Evolutionary conservation across 2,113 vertebrate species (phyloP).

Genomic region (Leptocoma aspasia): DNA sequence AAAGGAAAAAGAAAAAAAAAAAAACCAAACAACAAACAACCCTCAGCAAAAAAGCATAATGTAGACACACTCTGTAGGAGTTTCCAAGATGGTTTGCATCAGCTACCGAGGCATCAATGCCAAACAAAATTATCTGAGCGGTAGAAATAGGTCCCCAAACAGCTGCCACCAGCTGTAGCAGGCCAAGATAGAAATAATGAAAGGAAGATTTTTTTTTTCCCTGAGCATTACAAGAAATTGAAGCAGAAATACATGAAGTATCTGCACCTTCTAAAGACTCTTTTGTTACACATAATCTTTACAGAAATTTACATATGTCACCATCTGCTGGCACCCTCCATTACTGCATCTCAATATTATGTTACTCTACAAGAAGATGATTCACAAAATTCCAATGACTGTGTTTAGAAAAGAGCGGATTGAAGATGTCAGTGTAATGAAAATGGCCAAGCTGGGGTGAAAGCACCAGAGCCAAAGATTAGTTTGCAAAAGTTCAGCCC

Average conservation of each 20-base stretch:
- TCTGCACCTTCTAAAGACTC: not conserved
- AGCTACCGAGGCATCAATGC: constrained; percentile 39
- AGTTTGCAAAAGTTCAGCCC: not conserved
- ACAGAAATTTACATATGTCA: not conserved
- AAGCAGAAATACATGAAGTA: not conserved
- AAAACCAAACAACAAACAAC: not conserved
- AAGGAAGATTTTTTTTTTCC: not conserved
- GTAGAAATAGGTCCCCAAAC: constrained; percentile 48
- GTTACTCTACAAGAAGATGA: not conserved
- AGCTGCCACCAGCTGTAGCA: constrained; percentile 55
- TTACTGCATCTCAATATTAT: not conserved
- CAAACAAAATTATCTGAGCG: constrained; percentile 58
- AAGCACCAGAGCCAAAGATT: not conserved
- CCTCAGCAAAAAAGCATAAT: constrained; percentile 20
- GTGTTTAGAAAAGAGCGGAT: not conserved
- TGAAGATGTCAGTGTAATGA: not conserved
- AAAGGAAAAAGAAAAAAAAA: not conserved
- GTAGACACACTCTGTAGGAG: constrained; percentile 35
- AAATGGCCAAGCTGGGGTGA: not conserved
- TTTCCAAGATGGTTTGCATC: constrained; percentile 50
- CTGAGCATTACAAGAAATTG: not conserved
- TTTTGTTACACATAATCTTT: not conserved
- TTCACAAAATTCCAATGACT: not conserved
- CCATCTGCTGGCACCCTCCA: constrained; percentile 17
- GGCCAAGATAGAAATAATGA: constrained; percentile 50